Percentiles rank a stretch among this genome's conserved stretches.
phyloP scores from a whole-genome alignment of 2,888 invertebrate species.

The Ptychoptera albimana region DNA sequence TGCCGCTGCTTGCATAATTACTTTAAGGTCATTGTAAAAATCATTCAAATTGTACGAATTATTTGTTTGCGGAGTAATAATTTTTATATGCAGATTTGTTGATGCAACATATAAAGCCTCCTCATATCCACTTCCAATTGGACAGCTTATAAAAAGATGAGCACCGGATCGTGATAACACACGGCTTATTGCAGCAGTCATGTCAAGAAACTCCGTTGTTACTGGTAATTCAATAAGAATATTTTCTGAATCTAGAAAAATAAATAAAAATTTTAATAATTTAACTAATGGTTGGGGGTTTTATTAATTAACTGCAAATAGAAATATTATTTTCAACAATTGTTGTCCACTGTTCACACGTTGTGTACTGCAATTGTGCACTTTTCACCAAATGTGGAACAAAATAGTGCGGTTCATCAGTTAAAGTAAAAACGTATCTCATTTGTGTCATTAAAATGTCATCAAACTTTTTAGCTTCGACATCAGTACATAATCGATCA shows the following conservation, averaged over 20 bases:
- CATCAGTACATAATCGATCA: constrained; percentile 50
- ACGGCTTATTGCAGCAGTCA: constrained; percentile 46
- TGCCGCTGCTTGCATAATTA: constrained; percentile 64
- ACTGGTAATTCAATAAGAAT: constrained; percentile 44
- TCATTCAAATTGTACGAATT: constrained; percentile 41
- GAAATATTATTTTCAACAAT: constrained; percentile 44
- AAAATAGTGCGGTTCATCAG: constrained; percentile 19
- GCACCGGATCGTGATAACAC: constrained; percentile 39
- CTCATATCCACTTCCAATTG: constrained; percentile 66
- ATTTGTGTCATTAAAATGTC: constrained; percentile 28
- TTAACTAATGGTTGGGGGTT: too few relatives aligned
- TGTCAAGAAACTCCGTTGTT: constrained; percentile 47
- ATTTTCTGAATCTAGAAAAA: constrained; percentile 41
- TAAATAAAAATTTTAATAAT: neutral
- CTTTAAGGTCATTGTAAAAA: constrained; percentile 64
- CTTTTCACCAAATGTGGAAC: constrained; percentile 17
- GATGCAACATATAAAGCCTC: constrained; percentile 61
- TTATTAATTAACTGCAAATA: constrained; percentile 41
- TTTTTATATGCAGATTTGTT: constrained; percentile 49
- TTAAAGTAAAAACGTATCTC: constrained; percentile 10
- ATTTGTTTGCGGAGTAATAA: constrained; percentile 36
- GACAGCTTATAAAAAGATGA: constrained; percentile 39
- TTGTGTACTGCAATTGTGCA: constrained; percentile 26
- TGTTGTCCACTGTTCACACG: constrained; percentile 44
- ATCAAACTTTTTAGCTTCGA: constrained; percentile 49